These are phyloP conservation scores for Drosophila rufa DNA, from an alignment of 1,140 invertebrate genomes.

Conservation along the genomic window DNA sequence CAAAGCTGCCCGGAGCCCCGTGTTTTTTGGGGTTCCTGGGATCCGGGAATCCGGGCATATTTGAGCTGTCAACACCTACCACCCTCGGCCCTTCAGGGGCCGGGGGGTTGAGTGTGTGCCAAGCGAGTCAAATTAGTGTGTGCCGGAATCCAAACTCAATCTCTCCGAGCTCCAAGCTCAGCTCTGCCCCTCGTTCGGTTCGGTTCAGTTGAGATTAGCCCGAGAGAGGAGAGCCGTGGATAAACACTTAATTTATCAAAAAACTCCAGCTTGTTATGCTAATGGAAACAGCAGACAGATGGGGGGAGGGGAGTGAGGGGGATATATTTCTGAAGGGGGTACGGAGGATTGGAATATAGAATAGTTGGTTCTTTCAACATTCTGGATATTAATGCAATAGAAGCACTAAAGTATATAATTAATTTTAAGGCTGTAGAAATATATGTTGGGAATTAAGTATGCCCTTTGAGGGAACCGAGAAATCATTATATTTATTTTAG, in stretches of 20 bases:
- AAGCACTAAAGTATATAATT: neutral
- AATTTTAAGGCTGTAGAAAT: too few relatives aligned
- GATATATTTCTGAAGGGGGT: neutral
- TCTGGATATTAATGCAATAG: conserved; percentile 43
- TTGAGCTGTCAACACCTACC: conserved; percentile 75
- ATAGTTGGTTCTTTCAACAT: neutral
- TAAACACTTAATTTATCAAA: conserved; percentile 84
- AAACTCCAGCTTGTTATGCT: conserved; percentile 74
- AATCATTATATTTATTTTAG: too few relatives aligned
- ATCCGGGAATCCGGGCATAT: conserved; percentile 49
- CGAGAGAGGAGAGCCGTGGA: conserved; percentile 40
- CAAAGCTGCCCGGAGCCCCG: conserved; percentile 40
- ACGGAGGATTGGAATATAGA: neutral
- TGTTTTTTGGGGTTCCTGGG: conserved; percentile 18
- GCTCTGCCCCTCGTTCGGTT: conserved; percentile 4
- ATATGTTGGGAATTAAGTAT: too few relatives aligned
- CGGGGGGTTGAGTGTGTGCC: conserved; percentile 26
- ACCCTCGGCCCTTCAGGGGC: neutral
- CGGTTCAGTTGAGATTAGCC: conserved; percentile 40
- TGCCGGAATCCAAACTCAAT: conserved; percentile 16
- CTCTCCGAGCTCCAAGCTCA: neutral
- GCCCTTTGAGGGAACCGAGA: too few relatives aligned
- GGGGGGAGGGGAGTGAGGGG: neutral
- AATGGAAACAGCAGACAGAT: conserved; percentile 57
- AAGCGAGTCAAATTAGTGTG: conserved; percentile 58